phyloP scores from a whole-genome alignment of 37 sponge, comb jelly and placozoan genomes.

The Cliona cf. orientalis region DNA sequence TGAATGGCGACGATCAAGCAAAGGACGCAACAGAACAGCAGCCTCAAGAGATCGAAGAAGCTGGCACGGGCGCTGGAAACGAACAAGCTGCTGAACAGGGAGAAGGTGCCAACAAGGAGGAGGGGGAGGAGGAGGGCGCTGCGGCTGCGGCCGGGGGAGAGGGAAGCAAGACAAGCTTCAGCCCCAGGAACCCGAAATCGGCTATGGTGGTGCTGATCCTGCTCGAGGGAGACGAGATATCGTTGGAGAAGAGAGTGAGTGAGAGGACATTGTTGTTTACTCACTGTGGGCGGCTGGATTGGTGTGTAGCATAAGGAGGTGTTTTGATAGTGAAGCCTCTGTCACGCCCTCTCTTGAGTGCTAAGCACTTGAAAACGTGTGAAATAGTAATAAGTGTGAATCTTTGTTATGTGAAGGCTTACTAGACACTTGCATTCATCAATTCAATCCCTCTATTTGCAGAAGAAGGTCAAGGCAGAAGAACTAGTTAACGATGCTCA shows the following conservation, averaged over 20 bases:
- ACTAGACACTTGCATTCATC: background rate
- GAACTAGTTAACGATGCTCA: constrained; percentile 32
- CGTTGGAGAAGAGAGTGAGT: background rate
- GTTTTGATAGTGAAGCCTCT: background rate
- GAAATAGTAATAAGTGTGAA: too few species aligned
- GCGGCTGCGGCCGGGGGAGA: background rate
- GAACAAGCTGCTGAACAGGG: background rate
- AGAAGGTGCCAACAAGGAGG: background rate
- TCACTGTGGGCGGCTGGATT: background rate
- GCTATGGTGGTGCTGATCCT: background rate
- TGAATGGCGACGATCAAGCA: background rate
- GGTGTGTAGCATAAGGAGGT: background rate
- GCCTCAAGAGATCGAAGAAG: background rate
- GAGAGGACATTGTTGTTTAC: background rate
- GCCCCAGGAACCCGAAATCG: constrained; percentile 3
- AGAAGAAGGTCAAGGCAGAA: constrained; percentile 46
- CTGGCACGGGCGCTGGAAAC: background rate
- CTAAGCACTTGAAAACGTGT: too few species aligned
- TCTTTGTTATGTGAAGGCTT: background rate
- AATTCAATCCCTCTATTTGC: background rate
- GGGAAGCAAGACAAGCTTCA: background rate
- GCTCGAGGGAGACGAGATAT: constrained; percentile 23
- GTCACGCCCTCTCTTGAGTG: too few species aligned
- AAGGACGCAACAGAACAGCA: background rate
- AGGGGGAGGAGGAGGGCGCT: background rate